Evolutionary conservation across 1,140 invertebrate species (phyloP), one percentile per base, ranked within the genome.

Genomic region (Formica selysi): DNA sequence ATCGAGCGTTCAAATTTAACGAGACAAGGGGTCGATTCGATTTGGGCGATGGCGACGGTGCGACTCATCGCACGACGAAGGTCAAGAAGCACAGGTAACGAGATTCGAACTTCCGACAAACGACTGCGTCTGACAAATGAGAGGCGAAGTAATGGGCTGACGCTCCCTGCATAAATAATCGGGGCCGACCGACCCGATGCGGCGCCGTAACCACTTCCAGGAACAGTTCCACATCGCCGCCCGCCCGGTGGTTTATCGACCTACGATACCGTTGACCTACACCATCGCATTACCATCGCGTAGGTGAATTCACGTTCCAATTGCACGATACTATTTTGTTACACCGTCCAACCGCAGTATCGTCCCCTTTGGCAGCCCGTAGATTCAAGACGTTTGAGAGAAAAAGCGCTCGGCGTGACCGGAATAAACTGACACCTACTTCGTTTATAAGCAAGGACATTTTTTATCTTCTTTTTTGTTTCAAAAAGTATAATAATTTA

Each of bases 161-260:
- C 62, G 57, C 36, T 87, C 36, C 22, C 54, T 67, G 86, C 73
- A 87, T 85, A 85, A 89, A 85, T 79, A 79, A 89, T 54, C 29
- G 81, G 59, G 48, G 32, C 32, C 32, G 2, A 32, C 59, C 68
- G 44, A 84, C 32, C 68, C 81, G 64, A 76, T 62, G 57, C 71
- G 81, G 59, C 71, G 44, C 81, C 81, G 59, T 68, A 51, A 57
- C 36, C 38, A 61, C 80, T 87, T 76, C 44, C 57, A 87, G 38
- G 62, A 88, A 83, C 57, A 86, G 32, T 41, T 84, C 36, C 29
- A 71, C 44, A 48, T 83, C 22, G 48, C 38, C 26, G 19, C 36
- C 54, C 85, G 85, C 71, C 73, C 44, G 22, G 54, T 61, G 44
- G 74, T 85, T 89, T 87, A 87, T 89, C 86, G 81, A 89, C 61